Evolutionary conservation across 1,140 invertebrate genomes (phyloP).

Genomic region (Contarinia nasturtii): DNA sequence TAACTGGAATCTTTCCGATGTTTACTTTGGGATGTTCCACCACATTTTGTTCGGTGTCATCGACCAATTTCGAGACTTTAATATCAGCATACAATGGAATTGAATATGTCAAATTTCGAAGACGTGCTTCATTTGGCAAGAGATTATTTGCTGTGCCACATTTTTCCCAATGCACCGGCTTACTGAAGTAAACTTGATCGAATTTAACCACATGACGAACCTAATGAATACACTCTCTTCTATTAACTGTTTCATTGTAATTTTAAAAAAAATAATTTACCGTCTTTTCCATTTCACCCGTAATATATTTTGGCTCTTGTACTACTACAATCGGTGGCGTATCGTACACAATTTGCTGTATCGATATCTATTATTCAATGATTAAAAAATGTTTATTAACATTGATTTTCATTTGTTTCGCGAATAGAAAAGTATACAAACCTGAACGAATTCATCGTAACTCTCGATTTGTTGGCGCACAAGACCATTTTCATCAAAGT

Average conservation of each 20-base stretch:
- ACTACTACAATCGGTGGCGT: conserved; percentile 93
- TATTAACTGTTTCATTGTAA: not conserved
- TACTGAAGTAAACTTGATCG: conserved; percentile 96
- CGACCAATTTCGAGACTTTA: conserved; percentile 82
- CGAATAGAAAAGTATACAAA: not conserved
- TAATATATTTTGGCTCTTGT: conserved; percentile 89
- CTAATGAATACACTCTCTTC: too few relatives aligned
- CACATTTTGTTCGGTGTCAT: conserved; percentile 74
- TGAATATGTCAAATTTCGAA: conserved; percentile 81
- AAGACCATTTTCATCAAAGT: conserved; percentile 97
- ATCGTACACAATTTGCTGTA: conserved; percentile 96
- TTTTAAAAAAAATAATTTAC: conserved; percentile 25
- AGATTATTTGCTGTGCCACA: conserved; percentile 94
- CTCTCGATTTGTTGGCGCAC: conserved; percentile 97
- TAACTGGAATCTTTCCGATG: conserved; percentile 98
- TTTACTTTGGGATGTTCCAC: conserved; percentile 95
- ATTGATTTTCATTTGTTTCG: too few relatives aligned
- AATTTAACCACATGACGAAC: conserved; percentile 87
- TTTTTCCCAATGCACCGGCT: conserved; percentile 99
- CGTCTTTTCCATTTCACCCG: conserved; percentile 80
- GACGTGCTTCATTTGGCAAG: conserved; percentile 96
- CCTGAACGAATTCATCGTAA: conserved; percentile 97
- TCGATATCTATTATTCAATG: conserved; percentile 52
- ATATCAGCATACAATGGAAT: conserved; percentile 98
- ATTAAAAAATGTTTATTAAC: not conserved